Base-by-base conservation (phyloP, 2,888 invertebrate species). In the Oligia latruncula region DNA sequence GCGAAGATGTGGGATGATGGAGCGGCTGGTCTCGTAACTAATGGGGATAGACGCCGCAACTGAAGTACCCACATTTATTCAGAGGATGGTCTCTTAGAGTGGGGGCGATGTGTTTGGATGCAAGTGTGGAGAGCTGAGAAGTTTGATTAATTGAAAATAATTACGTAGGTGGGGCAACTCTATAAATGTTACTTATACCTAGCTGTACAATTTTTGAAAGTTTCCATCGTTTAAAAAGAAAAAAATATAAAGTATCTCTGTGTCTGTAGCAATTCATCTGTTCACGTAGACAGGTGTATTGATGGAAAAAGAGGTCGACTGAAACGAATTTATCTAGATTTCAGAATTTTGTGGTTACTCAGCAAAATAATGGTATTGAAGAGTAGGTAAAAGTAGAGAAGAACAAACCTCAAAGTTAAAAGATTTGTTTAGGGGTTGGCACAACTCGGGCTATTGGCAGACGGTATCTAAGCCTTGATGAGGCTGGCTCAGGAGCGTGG, bases 21-120 rank as follows among this genome's bases (percentile, higher is more conserved):
- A 92, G 87, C 72, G 86, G 52, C 72, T 78, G 80, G 89, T 84
- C 86, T 77, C 83, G 83, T 92, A 89, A 93, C 91, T 92, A 92
- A 93, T 93, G 90, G 89, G 80, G 87, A 90, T 87, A 83, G 91
- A 91, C 89, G 90, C 88, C 90, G 82, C 83, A 84, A 91, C 93
- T 93, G 92, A 93, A 93, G 93, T 88, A 82, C 65, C 73, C 71
- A 76, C 91, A 93, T 93, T 92, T 93, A 91, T 93, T 89, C 88
- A 89, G 78, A 43, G 62, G 71, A 72, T 78, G 46, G 60, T 55
- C 62, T 81, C 64, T 78, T 67, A 67, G 68, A 84, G 68, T 62
- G 67, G 71, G 40, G 72, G 58, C 35, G 83, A 73, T 84, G 66
- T 76, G 74, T 83, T 73, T 17, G 67, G 58, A 49, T 80, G 75